phyloP scores from a whole-genome alignment of 2,797 vertebrate genomes.

The Neostethus bicornis region DNA sequence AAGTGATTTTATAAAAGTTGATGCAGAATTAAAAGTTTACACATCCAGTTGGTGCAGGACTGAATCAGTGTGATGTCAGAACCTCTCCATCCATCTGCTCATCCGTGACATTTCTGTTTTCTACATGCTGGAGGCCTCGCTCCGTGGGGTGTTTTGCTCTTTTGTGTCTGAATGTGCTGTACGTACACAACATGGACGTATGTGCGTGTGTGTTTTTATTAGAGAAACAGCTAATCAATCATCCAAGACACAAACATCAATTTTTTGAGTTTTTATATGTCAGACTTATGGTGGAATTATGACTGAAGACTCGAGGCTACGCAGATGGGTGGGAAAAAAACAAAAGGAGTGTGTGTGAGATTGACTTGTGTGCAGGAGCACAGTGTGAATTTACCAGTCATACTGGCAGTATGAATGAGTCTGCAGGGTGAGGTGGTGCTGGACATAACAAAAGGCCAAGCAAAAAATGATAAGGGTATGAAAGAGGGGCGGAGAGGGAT shows the following conservation, averaged over 20 bases:
- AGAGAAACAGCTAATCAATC: slow-evolving; percentile 51
- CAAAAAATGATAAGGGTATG: slow-evolving; percentile 21
- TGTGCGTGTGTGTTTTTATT: slow-evolving; percentile 5
- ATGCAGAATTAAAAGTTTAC: background rate
- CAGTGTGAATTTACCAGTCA: slow-evolving; percentile 17
- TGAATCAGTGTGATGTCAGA: slow-evolving; percentile 46
- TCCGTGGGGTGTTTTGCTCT: slow-evolving; percentile 6
- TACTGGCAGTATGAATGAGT: background rate
- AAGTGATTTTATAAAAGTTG: background rate
- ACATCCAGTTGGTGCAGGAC: slow-evolving; percentile 12
- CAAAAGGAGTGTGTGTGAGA: slow-evolving; percentile 10
- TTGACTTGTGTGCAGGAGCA: slow-evolving; percentile 23
- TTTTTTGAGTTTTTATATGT: slow-evolving; percentile 35
- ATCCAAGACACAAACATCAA: slow-evolving; percentile 53
- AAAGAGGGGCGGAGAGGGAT: slow-evolving; percentile 33
- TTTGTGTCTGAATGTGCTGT: background rate
- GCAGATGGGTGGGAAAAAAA: slow-evolving; percentile 14
- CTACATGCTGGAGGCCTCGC: slow-evolving; percentile 28
- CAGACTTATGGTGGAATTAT: slow-evolving; percentile 33
- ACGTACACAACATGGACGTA: background rate
- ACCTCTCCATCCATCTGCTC: slow-evolving; percentile 21
- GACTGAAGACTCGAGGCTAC: slow-evolving; percentile 44
- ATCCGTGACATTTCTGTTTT: slow-evolving; percentile 25
- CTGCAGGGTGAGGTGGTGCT: background rate
- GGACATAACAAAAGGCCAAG: slow-evolving; percentile 29